phyloP scores from a whole-genome alignment of 2,888 invertebrate genomes.

The Nemoura dubitans region DNA sequence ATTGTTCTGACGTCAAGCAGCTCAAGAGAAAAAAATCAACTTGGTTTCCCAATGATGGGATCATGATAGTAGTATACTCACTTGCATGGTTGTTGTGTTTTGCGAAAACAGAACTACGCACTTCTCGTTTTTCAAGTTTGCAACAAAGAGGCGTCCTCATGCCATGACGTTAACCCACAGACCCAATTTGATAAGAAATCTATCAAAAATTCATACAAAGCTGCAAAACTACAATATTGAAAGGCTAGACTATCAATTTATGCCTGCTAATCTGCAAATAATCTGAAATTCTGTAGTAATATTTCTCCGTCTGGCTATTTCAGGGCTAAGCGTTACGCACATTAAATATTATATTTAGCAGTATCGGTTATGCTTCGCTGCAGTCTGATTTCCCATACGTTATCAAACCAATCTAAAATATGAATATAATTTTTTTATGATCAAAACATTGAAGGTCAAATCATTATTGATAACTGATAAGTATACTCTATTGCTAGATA shows the following conservation, averaged over 20 bases:
- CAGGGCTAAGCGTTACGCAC: neutral
- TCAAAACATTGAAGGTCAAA: neutral
- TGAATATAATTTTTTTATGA: neutral
- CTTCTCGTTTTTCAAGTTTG: neutral
- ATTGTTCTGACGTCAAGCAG: neutral
- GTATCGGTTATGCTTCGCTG: neutral
- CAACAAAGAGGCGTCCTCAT: neutral
- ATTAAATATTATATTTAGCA: neutral
- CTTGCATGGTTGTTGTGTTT: neutral
- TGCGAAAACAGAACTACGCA: neutral
- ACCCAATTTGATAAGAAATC: conserved; percentile 17
- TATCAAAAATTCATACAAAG: neutral
- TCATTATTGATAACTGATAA: neutral
- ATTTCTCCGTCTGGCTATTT: neutral
- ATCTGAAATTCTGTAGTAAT: neutral
- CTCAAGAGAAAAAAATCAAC: neutral
- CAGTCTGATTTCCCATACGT: neutral
- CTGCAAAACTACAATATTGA: neutral
- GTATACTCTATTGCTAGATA: neutral
- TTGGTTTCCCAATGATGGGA: neutral
- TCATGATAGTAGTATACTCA: neutral
- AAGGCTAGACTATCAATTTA: neutral
- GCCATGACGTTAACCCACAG: conserved; percentile 26
- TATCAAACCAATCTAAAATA: neutral
- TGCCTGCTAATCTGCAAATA: neutral